A percentile compares a stretch with the other conserved stretches of the same genome.
Evolutionary conservation across 1,140 invertebrate genomes (phyloP).

Genomic region (Bombus pyrosoma): DNA sequence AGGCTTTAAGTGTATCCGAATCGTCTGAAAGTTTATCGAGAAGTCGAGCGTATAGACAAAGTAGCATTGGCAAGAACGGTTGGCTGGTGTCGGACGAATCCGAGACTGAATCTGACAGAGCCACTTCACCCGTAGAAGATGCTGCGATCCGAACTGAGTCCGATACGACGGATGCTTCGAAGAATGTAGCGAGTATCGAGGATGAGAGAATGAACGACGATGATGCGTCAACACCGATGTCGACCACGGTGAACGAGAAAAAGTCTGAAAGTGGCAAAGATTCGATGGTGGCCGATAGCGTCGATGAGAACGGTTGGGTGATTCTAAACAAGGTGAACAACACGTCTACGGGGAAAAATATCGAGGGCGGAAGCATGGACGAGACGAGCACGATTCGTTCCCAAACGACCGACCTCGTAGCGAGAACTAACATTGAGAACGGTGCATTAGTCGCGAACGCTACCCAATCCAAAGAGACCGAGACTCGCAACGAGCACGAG

Average conservation of each 20-base stretch:
- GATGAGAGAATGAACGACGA: not conserved
- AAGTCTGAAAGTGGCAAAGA: not conserved
- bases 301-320: conserved; percentile 69
- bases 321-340: conserved; percentile 53
- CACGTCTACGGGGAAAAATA: conserved; percentile 3
- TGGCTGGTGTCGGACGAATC: conserved; percentile 76
- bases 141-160: not conserved
- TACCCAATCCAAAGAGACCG: conserved; percentile 71
- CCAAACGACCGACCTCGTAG: conserved; percentile 65
- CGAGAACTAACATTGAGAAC: conserved; percentile 65
- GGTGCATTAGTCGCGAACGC: conserved; percentile 71
- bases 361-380: conserved; percentile 71
- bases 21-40: conserved; percentile 18
- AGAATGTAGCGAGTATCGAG: not conserved
- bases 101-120: conserved; percentile 69
- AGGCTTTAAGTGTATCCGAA: not conserved
- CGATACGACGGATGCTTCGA: not conserved
- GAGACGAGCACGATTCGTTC: conserved; percentile 69
- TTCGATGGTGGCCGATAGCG: conserved; percentile 17
- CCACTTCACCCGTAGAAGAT: conserved; percentile 42
- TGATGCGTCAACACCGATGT: not conserved
- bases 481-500: conserved; percentile 67
- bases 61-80: conserved; percentile 72
- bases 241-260: not conserved
- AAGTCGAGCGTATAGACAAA: conserved; percentile 57